Conservation (phyloP, 2,797 vertebrate genomes). For the Merluccius polli region DNA sequence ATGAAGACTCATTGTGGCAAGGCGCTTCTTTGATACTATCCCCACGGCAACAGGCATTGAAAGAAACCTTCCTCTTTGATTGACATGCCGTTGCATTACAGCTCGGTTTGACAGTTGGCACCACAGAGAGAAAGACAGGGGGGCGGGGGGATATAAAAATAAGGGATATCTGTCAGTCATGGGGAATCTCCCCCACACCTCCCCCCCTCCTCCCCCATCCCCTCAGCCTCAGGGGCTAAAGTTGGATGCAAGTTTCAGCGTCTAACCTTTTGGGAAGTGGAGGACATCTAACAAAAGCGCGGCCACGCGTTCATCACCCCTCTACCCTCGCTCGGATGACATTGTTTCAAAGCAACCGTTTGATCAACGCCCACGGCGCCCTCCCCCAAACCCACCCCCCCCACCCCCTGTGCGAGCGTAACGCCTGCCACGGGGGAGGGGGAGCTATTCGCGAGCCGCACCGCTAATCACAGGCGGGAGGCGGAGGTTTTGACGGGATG, state of each 20-base stretch:
- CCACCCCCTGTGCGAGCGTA: no score
- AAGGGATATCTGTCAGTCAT: conserved; percentile 45
- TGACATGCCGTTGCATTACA: conserved; percentile 59
- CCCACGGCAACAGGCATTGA: conserved; percentile 57
- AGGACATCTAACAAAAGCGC: no score
- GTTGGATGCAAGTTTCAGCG: no score
- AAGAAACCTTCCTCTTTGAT: conserved; percentile 64
- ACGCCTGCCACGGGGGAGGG: neutral
- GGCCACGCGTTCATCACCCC: neutral
- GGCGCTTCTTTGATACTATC: conserved; percentile 56
- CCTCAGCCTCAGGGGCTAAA: conserved; percentile 42
- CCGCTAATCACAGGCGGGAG: conserved; percentile 5
- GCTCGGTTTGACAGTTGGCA: conserved; percentile 54
- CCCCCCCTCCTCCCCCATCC: conserved; percentile 37
- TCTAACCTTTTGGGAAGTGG: neutral
- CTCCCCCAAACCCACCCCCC: no score
- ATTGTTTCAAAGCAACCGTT: neutral
- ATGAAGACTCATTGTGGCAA: conserved; percentile 58
- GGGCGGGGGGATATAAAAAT: neutral
- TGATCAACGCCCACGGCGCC: neutral
- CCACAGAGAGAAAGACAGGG: conserved; percentile 46
- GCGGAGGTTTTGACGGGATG: conserved; percentile 36
- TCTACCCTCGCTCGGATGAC: neutral
- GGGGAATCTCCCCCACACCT: conserved; percentile 41
- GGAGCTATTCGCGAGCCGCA: conserved; percentile 16